These are phyloP conservation scores for Rhizomys pruinosus DNA, from an alignment of 2,113 vertebrate genomes.

Conservation along the genomic window DNA sequence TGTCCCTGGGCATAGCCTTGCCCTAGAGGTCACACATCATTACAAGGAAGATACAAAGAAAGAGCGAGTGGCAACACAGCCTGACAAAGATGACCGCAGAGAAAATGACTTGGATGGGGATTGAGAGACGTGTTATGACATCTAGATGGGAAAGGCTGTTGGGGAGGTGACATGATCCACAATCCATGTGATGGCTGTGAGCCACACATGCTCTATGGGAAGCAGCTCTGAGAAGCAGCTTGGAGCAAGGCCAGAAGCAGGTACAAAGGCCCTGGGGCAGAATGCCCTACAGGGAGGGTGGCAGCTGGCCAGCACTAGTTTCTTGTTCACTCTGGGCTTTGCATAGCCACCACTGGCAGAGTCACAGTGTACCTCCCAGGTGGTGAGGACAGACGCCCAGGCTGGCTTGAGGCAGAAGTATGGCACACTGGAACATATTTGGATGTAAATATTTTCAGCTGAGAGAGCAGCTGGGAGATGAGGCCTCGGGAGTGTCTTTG, in stretches of 20 bases:
- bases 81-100: background rate
- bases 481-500: background rate
- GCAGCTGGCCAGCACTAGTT: background rate
- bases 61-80: too few species aligned
- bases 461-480: conserved; percentile 57
- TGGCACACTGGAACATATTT: background rate
- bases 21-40: background rate
- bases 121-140: background rate
- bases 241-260: too few species aligned
- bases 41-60: too few species aligned
- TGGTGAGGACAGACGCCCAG: conserved; percentile 46
- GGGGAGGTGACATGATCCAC: background rate
- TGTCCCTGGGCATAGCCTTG: background rate
- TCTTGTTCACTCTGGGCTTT: background rate
- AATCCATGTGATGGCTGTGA: background rate
- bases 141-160: background rate
- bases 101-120: background rate
- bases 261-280: background rate
- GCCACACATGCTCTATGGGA: background rate
- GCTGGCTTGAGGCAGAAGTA: conserved; percentile 59
- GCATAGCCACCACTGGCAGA: too few species aligned
- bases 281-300: background rate
- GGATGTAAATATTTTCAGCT: conserved; percentile 73
- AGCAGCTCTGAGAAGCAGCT: too few species aligned
- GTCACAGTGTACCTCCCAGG: background rate